These are phyloP conservation scores for Hydrotaea cyrtoneurina DNA, from an alignment of 2,888 invertebrate genomes.

Conservation along the genomic window DNA sequence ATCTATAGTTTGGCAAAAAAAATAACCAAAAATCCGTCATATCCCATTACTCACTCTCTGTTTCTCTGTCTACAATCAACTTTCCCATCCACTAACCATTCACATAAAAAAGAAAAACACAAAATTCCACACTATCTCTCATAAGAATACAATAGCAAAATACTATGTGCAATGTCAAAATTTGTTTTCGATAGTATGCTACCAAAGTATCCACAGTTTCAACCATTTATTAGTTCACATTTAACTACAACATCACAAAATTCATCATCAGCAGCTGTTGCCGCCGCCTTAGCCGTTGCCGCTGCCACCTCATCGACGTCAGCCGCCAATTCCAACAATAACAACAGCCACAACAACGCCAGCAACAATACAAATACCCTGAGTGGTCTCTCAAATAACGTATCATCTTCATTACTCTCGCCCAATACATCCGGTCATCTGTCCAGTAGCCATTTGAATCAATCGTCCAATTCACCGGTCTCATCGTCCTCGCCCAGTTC, in stretches of 20 bases:
- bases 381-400: slow-evolving; percentile 47
- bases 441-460: slow-evolving; percentile 74
- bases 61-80: slow-evolving; percentile 33
- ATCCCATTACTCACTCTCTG: slow-evolving; percentile 38
- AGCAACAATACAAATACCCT: slow-evolving; percentile 61
- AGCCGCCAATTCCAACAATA: slow-evolving; percentile 77
- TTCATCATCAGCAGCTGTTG: slow-evolving; percentile 87
- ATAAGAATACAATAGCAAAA: slow-evolving; percentile 58
- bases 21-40: slow-evolving; percentile 9
- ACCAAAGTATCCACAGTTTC: slow-evolving; percentile 93
- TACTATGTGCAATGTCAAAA: slow-evolving; percentile 93
- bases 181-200: slow-evolving; percentile 99
- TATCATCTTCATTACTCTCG: slow-evolving; percentile 73
- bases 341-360: slow-evolving; percentile 63
- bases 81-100: slow-evolving; percentile 62
- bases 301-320: slow-evolving; percentile 74
- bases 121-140: slow-evolving; percentile 22
- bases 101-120: neutral
- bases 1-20: slow-evolving; percentile 14
- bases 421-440: slow-evolving; percentile 69
- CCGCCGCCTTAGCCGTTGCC: slow-evolving; percentile 82
- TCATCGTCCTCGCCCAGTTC: slow-evolving; percentile 80
- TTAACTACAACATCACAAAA: slow-evolving; percentile 82
- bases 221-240: slow-evolving; percentile 82
- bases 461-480: slow-evolving; percentile 79